A percentile compares a stretch with the other conserved stretches of the same genome.
These are phyloP conservation scores for Gila orcuttii DNA, from an alignment of 2,113 vertebrate genomes.

Conservation along the genomic window DNA sequence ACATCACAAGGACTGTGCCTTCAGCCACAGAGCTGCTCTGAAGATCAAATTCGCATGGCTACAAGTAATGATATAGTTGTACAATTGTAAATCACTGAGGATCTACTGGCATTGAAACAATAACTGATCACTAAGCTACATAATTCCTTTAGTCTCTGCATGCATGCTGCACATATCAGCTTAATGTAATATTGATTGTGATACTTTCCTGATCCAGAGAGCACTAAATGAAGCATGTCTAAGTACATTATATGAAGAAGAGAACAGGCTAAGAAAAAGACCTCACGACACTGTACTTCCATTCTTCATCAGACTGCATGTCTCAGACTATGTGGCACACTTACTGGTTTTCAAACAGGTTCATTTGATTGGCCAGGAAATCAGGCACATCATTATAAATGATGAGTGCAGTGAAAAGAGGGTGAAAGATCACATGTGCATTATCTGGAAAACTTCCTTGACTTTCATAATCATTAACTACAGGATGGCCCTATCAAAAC, in stretches of 20 bases:
- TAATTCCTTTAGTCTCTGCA: background rate
- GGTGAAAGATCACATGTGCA: background rate
- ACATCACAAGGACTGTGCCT: background rate
- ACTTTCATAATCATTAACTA: conserved; percentile 33
- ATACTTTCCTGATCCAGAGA: background rate
- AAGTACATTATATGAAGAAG: background rate
- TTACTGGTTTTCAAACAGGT: background rate
- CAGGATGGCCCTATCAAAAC: background rate
- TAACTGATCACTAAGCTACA: background rate
- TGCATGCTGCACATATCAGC: background rate
- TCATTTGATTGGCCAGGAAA: conserved; percentile 1
- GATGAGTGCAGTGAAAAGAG: background rate
- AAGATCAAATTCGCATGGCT: background rate
- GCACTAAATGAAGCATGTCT: conserved; percentile 1
- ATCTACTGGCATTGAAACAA: background rate
- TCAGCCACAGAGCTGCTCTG: background rate
- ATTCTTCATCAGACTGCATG: conserved; percentile 4
- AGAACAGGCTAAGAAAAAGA: background rate
- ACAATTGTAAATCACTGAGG: background rate
- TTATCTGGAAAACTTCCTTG: background rate
- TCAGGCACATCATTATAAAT: background rate
- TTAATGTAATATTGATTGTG: background rate
- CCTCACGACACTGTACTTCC: conserved; percentile 17
- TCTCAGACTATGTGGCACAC: background rate
- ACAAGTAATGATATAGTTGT: background rate